Conservation (phyloP, 2,113 vertebrate species). For the Crotalus tigris region DNA sequence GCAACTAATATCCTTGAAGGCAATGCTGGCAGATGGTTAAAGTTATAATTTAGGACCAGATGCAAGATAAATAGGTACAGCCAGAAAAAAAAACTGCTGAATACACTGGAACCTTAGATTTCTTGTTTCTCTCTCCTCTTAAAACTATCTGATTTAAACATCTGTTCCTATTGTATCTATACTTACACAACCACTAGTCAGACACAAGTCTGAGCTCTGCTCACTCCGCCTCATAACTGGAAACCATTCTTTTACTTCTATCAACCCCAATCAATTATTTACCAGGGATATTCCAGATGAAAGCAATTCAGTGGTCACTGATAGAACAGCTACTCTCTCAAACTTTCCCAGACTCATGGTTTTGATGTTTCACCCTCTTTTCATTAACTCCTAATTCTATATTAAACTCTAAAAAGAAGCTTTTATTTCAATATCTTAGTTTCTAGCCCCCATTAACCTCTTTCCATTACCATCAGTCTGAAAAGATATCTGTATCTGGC, state of each 20-base stretch:
- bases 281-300: not conserved
- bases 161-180: not conserved
- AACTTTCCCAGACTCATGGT: not conserved
- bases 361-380: not conserved
- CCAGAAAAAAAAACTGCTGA: accelerated
- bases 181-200: not conserved
- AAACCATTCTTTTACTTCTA: not conserved
- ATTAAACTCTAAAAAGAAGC: not conserved
- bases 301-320: not conserved
- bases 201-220: not conserved
- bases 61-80: not conserved
- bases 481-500: not conserved
- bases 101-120: no score
- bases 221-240: not conserved
- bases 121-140: not conserved
- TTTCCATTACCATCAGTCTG: not conserved
- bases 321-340: not conserved
- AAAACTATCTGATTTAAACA: not conserved
- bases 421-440: not conserved
- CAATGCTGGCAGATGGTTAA: not conserved
- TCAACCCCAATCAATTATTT: not conserved
- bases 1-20: not conserved
- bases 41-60: not conserved
- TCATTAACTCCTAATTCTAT: not conserved
- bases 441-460: not conserved